Conservation (phyloP, 1,140 invertebrate species). For the Acromyrmex echinatior region DNA sequence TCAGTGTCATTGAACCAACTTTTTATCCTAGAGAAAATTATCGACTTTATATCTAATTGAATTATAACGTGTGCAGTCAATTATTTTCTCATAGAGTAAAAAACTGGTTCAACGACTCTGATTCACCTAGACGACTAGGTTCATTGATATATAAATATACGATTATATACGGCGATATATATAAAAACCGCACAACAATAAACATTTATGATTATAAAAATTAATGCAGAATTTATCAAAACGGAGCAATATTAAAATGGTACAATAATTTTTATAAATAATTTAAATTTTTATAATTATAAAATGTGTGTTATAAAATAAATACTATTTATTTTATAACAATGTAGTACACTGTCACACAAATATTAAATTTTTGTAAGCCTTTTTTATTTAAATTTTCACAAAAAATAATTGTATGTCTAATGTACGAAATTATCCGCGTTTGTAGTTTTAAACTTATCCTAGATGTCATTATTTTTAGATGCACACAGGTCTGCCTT, state of each 20-base stretch:
- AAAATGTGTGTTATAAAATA: too few species aligned
- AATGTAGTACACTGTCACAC: neutral
- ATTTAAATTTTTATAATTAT: neutral
- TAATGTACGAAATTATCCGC: neutral
- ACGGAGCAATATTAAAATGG: neutral
- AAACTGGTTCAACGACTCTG: too few species aligned
- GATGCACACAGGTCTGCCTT: neutral
- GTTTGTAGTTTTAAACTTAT: neutral
- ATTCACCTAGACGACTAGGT: too few species aligned
- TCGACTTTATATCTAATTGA: too few species aligned
- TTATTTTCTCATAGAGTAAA: too few species aligned
- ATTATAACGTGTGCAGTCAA: too few species aligned
- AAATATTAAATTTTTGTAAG: neutral
- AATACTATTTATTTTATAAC: neutral
- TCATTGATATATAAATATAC: too few species aligned
- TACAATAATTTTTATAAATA: neutral
- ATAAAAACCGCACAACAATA: constrained; percentile 7
- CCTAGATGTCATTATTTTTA: constrained; percentile 5
- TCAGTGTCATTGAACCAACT: too few species aligned
- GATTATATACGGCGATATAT: neutral
- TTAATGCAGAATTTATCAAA: constrained; percentile 22
- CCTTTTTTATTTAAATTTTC: neutral
- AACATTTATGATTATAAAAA: constrained; percentile 52
- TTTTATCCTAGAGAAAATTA: too few species aligned
- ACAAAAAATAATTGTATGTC: neutral